Conservation (phyloP, 2,113 vertebrate genomes). For the Menura novaehollandiae region DNA sequence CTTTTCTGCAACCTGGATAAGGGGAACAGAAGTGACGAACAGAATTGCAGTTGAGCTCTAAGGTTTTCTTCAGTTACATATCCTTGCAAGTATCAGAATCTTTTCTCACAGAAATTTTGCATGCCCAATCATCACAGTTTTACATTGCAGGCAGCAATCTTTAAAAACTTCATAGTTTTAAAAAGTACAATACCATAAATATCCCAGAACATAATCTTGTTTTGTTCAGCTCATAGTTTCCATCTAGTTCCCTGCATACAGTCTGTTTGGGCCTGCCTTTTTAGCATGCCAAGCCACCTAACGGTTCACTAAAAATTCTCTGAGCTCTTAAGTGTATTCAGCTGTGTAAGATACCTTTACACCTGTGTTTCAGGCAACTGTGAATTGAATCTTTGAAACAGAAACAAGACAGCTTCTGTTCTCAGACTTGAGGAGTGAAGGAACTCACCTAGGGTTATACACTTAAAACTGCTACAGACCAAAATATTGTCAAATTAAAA, state of each 20-base stretch:
- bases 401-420: neutral
- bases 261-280: neutral
- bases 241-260: neutral
- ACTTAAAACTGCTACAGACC: neutral
- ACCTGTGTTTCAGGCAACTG: neutral
- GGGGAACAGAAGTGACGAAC: neutral
- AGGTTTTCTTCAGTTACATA: neutral
- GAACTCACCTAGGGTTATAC: neutral
- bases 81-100: neutral
- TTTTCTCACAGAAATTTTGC: neutral
- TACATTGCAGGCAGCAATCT: neutral
- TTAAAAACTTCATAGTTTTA: neutral
- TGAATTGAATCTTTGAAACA: neutral
- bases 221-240: neutral
- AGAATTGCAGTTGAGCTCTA: neutral
- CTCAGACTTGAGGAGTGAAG: neutral
- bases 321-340: neutral
- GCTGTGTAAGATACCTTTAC: neutral
- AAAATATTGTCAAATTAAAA: neutral
- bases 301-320: neutral
- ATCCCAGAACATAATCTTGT: neutral
- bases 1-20: neutral
- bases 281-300: neutral
- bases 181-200: neutral
- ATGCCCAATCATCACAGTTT: neutral